phyloP scores from a whole-genome alignment of 2,113 vertebrate genomes.

The Sisor rabdophorus region DNA sequence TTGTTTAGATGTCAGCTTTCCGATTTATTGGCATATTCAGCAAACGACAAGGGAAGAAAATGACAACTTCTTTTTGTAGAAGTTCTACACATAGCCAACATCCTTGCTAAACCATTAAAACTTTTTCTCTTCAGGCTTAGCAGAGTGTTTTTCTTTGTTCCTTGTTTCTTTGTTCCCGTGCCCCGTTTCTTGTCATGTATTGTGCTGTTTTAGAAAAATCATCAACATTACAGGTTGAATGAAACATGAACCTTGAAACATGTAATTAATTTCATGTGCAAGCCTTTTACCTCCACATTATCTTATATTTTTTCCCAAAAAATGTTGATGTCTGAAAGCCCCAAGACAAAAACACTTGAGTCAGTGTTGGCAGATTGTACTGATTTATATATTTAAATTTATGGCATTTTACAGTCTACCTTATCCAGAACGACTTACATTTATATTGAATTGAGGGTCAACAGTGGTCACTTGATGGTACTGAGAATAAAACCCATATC shows the following conservation, averaged over 20 bases:
- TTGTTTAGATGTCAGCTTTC: slow-evolving; percentile 41
- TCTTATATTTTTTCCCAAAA: too few species aligned
- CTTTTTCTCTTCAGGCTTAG: slow-evolving; percentile 1
- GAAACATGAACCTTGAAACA: background rate
- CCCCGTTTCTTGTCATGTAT: background rate
- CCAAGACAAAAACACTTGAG: too few species aligned
- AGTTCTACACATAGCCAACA: slow-evolving; percentile 26
- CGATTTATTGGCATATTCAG: slow-evolving; percentile 37
- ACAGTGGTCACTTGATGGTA: too few species aligned
- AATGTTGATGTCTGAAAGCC: too few species aligned
- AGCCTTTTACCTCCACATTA: background rate
- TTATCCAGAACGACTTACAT: too few species aligned
- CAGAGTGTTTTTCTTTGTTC: background rate
- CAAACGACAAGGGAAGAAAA: slow-evolving; percentile 23
- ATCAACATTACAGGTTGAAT: background rate
- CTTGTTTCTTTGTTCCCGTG: slow-evolving; percentile 38
- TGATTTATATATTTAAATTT: too few species aligned
- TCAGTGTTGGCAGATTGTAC: too few species aligned
- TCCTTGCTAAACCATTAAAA: slow-evolving; percentile 27
- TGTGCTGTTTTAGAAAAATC: background rate
- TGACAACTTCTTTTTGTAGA: slow-evolving; percentile 30
- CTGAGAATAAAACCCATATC: too few species aligned
- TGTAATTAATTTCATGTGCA: background rate
- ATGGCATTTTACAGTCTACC: too few species aligned
- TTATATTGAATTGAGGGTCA: too few species aligned